Conservation (phyloP, 2,113 vertebrate genomes). For the Petroica traversi region DNA sequence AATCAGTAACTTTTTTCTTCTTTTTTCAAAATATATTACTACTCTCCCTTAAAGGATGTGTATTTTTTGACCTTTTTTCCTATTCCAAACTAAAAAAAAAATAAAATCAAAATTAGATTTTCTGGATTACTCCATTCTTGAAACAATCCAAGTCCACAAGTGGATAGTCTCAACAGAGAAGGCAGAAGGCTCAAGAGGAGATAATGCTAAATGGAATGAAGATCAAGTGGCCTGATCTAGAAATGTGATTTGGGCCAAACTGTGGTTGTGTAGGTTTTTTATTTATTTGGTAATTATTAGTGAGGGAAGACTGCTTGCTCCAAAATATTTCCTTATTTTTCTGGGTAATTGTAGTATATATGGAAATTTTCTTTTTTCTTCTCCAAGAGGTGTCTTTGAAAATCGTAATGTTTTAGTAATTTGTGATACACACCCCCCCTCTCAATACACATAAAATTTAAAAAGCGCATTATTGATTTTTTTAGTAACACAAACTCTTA, state of each 20-base stretch:
- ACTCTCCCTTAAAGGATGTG: background rate
- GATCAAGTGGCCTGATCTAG: background rate
- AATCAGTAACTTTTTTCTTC: background rate
- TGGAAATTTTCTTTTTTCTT: background rate
- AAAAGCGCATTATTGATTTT: background rate
- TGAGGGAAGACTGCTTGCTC: background rate
- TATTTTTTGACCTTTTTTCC: background rate
- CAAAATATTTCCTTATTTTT: background rate
- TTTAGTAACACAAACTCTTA: background rate
- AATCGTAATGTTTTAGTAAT: accelerated
- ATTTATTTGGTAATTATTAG: background rate
- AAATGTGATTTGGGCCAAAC: background rate
- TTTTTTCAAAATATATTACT: background rate
- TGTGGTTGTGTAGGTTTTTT: background rate
- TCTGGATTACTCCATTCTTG: background rate
- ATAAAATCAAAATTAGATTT: background rate
- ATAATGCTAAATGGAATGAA: background rate
- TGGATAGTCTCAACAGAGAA: accelerated
- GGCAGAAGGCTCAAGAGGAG: background rate
- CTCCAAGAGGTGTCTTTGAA: background rate
- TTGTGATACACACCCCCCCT: background rate
- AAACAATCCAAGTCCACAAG: background rate
- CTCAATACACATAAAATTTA: background rate
- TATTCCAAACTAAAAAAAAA: background rate
- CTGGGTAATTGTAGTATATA: background rate